Base-by-base conservation (phyloP, 2,888 invertebrate species). In the Lomographa bimaculata region DNA sequence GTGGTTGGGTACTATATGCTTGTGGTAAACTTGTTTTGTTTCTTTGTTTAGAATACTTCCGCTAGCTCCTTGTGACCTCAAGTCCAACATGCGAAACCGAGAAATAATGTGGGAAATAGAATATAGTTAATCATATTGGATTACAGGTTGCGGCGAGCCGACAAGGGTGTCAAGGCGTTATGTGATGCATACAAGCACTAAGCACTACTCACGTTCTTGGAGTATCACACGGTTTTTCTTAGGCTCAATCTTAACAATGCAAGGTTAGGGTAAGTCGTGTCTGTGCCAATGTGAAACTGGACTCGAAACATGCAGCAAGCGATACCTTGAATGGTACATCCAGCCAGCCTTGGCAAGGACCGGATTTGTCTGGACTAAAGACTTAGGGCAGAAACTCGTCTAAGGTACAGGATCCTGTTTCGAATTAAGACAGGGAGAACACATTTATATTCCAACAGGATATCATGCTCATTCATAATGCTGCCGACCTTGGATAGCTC, bases 101-200 rank as follows among this genome's bases (percentile, higher is more conserved):
- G 39, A 45, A 46, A 46, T 56, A 37, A 54, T 72, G 71, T 74
- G 73, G 65, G 76, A 76, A 76, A 71, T 67, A 64, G 63, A 67
- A 73, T 73, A 70, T 23, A 41, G 32, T 36, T 36, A 41, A 66
- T 65, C 50, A 63, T 77, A 77, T 79, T 65, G 67, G 68, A 74
- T 81, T 77, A 74, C 77, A 54, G 52, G 55, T 44, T 55, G 58
- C 49, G 55, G 63, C 59, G 28, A 46, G 41, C 46, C 41, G 58
- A 65, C 65, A 80, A 77, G 58, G 66, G 64, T 77, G 79, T 81
- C 82, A 80, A 79, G 79, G 80, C 61, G 66, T 72, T 72, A 72
- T 47, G 47, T 54, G 67, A 76, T 64, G 68, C 69, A 52, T 48
- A 30, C 26, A 29, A 37, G 34, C 28, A 30, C 8, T 28, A 29